Base-by-base conservation (phyloP, 2,113 vertebrate genomes). In the Capreolus pygargus region DNA sequence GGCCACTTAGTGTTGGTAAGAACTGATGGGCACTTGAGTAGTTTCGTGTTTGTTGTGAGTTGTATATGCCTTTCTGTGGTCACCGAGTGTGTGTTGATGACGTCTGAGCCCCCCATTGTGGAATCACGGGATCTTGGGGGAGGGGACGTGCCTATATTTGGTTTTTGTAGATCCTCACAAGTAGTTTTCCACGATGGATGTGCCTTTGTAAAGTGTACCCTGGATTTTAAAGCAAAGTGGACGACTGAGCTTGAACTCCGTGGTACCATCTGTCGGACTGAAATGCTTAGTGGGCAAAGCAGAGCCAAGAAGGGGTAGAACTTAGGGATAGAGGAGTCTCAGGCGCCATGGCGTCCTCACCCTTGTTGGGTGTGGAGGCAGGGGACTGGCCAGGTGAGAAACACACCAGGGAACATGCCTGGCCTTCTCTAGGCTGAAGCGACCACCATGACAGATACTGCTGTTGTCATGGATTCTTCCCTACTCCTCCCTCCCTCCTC, bases 161-260 rank as follows among this genome's bases (percentile, higher is more conserved):
- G n/a, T 23, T 50, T n/a, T 58, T 12, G 10, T 25, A 52, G 39
- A 15, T 67, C 33, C 14, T 28, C 36, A 86, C 47, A 55, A 78
- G 16, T 16, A 25, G 43, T 60, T 79, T 86, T 58, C 78, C 52
- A 36, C 50, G 47, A 3, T 39, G 14, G 14, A 50, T 39, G 4
- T 39, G 54, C 58, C 58, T 78, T 25, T 25, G 92, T 84, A 36
- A 87, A 83, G 17, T 92, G 15, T 85, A n/a, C 43, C 11, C 52
- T 89, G 81, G 25, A 83, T 85, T 96, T 94, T 93, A 86, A 96
- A 95, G 28, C 27, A 81, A 87, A 92, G 76, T 43, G 3, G 11
- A 11, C 43, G 3, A 10, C 84, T 86, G 52, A 61, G 1, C 58
- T 94, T 94, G 82, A 85, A 87, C 43, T 82, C 54, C 27, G 14